Base-by-base conservation (phyloP, 2,113 vertebrate genomes). In the Nesoenas mayeri region DNA sequence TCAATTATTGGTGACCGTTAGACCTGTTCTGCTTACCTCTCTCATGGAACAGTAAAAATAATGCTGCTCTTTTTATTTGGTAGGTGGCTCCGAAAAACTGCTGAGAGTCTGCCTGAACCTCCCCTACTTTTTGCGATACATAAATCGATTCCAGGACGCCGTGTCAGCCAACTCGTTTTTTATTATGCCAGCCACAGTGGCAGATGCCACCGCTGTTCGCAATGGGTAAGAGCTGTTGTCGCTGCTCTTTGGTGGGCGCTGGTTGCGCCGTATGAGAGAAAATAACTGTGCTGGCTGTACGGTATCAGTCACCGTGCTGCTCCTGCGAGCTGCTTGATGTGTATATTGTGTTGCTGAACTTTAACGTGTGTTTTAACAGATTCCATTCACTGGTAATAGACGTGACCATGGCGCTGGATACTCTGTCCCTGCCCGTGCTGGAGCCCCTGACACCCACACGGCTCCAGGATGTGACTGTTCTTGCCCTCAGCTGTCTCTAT, bases 61-160 rank as follows among this genome's bases (percentile, higher is more conserved):
- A 32, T 53, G 0, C 15, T 16, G 58, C 57, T 54, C 1, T 5
- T 77, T 80, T 44, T 42, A 12, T 78, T 50, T 57, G 81, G 12
- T 93, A 99, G 99, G 99, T 86, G 99, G 99, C 95, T 99, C 99
- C 18, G 99, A 99, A 96, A 99, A 99, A 95, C 97, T 99, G 67
- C 97, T 99, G 42, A 98, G 99, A 8, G 99, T 99, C 87, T 99
- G 99, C 97, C 98, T 99, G 97, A 99, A 99, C 97, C 98, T 99
- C 94, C 99, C 99, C 0, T 99, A 99, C 97, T 99, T 99, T 91
- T 96, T 99, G 75, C 98, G 99, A 89, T 99, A 99, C 97, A 99
- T 99, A 94, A 99, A 99, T 97, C 99, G 99, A n/a, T 99, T 99
- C 92, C 99, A 99, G 96, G 99, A 99, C n/a, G 99, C 99, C 0